Percentiles rank a stretch among this genome's conserved stretches.
Conservation (phyloP, 2,797 vertebrate species). For the Acanthopagrus latus region DNA sequence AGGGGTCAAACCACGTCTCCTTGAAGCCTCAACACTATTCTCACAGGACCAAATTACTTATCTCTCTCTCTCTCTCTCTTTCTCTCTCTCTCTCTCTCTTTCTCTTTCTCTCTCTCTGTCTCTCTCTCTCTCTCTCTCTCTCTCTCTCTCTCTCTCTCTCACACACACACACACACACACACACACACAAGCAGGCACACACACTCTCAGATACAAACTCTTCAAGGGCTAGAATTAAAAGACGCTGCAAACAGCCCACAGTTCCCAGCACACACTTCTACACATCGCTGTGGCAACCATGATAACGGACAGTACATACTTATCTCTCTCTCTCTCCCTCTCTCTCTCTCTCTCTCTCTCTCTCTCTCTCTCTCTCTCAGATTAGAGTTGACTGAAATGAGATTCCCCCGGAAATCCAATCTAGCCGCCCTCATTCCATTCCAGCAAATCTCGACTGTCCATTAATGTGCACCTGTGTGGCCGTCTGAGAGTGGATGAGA, state of each 20-base stretch:
- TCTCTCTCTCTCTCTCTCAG: constrained; percentile 20
- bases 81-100: background rate
- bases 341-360: background rate
- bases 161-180: background rate
- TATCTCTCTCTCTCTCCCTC: background rate
- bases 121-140: background rate
- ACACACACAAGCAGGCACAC: background rate
- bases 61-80: background rate
- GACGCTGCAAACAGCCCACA: background rate
- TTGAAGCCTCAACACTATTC: constrained; percentile 4
- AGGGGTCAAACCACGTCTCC: constrained; percentile 8
- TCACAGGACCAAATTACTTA: background rate
- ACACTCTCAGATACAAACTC: constrained; percentile 5
- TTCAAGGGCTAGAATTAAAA: constrained; percentile 40
- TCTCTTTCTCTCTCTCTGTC: background rate
- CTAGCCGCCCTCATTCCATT: constrained; percentile 50
- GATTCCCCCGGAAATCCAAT: constrained; percentile 70
- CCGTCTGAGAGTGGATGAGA: constrained; percentile 1
- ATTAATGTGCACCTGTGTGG: constrained; percentile 59
- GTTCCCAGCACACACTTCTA: constrained; percentile 39
- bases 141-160: background rate
- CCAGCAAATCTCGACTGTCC: constrained; percentile 60
- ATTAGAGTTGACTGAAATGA: constrained; percentile 66
- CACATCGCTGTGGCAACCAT: constrained; percentile 12
- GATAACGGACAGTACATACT: constrained; percentile 15